phyloP scores from a whole-genome alignment of 2,113 vertebrate genomes.

The Pontoporia blainvillei region DNA sequence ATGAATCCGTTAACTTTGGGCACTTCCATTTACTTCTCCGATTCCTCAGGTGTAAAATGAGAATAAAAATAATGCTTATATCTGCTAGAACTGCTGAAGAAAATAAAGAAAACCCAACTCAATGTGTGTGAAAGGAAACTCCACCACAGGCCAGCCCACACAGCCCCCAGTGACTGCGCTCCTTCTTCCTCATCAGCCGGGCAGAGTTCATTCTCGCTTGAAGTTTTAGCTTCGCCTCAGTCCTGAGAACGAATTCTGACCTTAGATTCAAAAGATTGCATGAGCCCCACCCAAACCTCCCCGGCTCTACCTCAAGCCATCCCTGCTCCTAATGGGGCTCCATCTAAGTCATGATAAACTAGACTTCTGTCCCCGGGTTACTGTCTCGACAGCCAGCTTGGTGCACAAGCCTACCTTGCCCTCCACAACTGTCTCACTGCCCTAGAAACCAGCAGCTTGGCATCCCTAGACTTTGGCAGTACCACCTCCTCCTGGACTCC shows the following conservation, averaged over 20 bases:
- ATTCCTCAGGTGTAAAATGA: neutral
- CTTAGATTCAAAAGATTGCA: neutral
- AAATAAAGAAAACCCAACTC: neutral
- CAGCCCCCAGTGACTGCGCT: neutral
- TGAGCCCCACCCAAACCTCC: neutral
- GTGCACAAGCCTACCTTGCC: neutral
- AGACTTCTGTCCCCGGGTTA: too few species aligned
- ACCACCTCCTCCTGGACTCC: neutral
- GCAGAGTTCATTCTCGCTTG: neutral
- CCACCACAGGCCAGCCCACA: fast-evolving
- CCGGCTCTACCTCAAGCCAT: neutral
- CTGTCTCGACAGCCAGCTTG: neutral
- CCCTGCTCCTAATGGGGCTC: neutral
- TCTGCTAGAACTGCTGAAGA: neutral
- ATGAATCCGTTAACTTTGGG: neutral
- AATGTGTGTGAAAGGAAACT: neutral
- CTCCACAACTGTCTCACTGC: neutral
- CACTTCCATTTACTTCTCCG: neutral
- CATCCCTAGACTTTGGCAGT: neutral
- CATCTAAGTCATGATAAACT: neutral
- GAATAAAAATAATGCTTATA: neutral
- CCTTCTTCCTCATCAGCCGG: neutral
- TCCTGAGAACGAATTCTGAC: neutral
- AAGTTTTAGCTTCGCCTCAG: neutral
- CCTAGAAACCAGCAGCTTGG: neutral